Evolutionary conservation across 2,113 vertebrate species (phyloP).

Genomic region (Polypterus bichir): DNA sequence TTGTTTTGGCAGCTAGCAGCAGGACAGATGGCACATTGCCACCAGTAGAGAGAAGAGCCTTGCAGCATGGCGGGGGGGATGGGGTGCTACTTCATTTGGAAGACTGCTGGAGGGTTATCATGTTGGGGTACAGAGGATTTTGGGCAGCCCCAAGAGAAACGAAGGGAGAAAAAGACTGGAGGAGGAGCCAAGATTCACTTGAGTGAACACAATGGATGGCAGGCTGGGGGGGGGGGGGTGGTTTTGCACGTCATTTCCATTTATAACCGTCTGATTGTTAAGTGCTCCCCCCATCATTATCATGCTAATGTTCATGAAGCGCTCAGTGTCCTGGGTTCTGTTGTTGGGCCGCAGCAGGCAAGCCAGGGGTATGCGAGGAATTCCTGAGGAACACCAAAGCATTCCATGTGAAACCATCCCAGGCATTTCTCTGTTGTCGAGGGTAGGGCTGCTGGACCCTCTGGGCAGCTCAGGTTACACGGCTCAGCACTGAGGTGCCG

Average conservation of each 20-base stretch:
- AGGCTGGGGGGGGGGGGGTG: constrained; percentile 10
- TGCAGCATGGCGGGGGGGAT: constrained; percentile 6
- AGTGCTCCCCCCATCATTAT: not conserved
- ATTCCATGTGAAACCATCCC: constrained; percentile 62
- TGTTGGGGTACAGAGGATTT: constrained; percentile 17
- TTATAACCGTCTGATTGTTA: not conserved
- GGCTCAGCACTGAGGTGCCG: constrained; percentile 2
- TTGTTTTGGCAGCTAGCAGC: constrained; percentile 25
- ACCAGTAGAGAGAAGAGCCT: constrained; percentile 28
- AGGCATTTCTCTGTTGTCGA: constrained; percentile 55
- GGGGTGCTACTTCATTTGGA: constrained; percentile 3
- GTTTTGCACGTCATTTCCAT: constrained; percentile 19
- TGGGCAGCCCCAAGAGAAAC: constrained; percentile 7
- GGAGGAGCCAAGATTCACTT: not conserved
- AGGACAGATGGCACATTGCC: constrained; percentile 43
- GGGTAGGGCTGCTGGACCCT: constrained; percentile 15
- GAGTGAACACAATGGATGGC: not conserved
- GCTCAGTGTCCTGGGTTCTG: no score
- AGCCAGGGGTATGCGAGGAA: constrained; percentile 18
- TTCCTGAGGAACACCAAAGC: constrained; percentile 57
- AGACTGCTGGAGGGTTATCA: no score
- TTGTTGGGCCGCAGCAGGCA: not conserved
- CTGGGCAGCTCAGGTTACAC: constrained; percentile 3
- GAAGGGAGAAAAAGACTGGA: constrained; percentile 11
- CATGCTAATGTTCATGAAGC: no score